Conservation (phyloP, 2,113 vertebrate species). For the Arizona elegans region DNA sequence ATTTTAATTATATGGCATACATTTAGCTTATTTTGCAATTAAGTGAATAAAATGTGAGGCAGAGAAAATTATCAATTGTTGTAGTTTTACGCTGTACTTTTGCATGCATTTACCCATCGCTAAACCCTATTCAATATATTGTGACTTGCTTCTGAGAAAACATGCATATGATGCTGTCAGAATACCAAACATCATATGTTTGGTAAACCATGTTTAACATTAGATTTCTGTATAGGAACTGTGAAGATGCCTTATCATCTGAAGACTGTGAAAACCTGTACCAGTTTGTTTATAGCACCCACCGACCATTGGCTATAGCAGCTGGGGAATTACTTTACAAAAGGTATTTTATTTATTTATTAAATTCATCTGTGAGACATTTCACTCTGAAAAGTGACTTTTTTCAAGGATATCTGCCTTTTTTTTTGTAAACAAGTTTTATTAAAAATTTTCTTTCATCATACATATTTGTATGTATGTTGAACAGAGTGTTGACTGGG, state of each 20-base stretch:
- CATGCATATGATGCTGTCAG: background rate
- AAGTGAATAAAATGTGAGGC: background rate
- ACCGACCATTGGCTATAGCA: slow-evolving; percentile 81
- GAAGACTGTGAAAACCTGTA: slow-evolving; percentile 80
- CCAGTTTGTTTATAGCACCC: slow-evolving; percentile 82
- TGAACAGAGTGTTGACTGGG: no score
- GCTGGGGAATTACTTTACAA: slow-evolving; percentile 86
- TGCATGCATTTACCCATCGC: background rate
- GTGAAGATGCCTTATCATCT: slow-evolving; percentile 71
- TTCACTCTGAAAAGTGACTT: background rate
- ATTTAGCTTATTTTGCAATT: slow-evolving; percentile 1
- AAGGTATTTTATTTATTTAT: slow-evolving; percentile 68
- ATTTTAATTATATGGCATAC: background rate
- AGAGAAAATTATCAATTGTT: slow-evolving; percentile 15
- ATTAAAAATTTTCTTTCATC: no score
- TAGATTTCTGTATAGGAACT: slow-evolving; percentile 71
- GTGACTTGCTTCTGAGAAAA: background rate
- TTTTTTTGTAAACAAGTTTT: background rate
- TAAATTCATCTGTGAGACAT: background rate
- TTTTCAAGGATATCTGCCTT: background rate
- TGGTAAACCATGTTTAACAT: slow-evolving; percentile 38
- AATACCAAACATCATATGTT: slow-evolving; percentile 18
- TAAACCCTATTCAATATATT: background rate
- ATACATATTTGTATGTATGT: no score
- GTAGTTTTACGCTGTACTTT: background rate